Evolutionary conservation across 2,797 vertebrate genomes (phyloP).

Genomic region (Eidolon dupreanum): DNA sequence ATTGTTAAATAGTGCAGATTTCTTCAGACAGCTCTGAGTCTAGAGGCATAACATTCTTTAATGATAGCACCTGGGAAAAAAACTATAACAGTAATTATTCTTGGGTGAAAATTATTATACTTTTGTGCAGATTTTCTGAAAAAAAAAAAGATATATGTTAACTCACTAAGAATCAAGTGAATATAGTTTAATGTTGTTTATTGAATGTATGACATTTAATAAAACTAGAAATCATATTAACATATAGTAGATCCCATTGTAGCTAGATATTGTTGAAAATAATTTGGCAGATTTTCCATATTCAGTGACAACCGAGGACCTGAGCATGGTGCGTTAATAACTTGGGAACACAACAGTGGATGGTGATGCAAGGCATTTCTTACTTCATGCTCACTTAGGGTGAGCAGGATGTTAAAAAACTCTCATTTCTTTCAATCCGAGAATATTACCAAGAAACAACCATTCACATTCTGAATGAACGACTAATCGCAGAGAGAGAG

Average conservation of each 20-base stretch:
- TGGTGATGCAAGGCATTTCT: not conserved
- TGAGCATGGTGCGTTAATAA: not conserved
- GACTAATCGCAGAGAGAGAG: not conserved
- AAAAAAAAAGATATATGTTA: not conserved
- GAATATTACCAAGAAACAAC: not conserved
- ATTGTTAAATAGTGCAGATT: slow-evolving; percentile 60
- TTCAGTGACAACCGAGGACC: not conserved
- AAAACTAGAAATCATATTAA: not conserved
- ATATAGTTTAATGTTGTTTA: not conserved
- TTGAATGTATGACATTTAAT: not conserved
- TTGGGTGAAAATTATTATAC: not conserved
- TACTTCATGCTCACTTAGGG: not conserved
- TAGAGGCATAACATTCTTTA: not conserved
- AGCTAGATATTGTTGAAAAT: not conserved
- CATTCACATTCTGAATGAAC: not conserved
- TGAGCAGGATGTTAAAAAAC: not conserved
- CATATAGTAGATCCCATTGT: not conserved
- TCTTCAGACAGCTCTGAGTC: not conserved
- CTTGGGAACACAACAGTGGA: not conserved
- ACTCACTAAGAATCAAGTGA: not conserved
- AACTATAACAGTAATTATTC: not conserved
- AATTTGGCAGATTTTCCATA: not conserved
- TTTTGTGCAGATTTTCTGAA: not conserved
- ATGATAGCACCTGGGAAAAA: not conserved
- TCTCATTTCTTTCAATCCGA: not conserved